Evolutionary conservation across 2,888 invertebrate genomes (phyloP).

Genomic region (Abrostola tripartita): DNA sequence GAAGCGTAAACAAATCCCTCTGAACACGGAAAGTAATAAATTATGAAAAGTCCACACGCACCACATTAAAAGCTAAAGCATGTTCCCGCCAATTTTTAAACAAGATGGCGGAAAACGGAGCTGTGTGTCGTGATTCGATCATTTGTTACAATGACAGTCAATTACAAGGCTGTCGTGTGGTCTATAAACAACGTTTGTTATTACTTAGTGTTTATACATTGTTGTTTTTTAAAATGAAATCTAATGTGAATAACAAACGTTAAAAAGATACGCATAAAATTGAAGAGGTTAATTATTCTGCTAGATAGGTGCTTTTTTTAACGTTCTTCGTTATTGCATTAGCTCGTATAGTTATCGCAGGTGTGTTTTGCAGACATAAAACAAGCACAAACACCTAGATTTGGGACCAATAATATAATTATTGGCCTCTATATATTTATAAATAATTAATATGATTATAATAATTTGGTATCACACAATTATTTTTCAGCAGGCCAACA

Average conservation of each 20-base stretch:
- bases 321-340: background rate
- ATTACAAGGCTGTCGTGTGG: conserved; percentile 61
- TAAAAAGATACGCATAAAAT: no score
- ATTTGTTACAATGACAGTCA: conserved; percentile 70
- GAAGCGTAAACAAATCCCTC: conserved; percentile 11
- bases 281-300: background rate
- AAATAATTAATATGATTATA: no score
- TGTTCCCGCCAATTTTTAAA: conserved; percentile 53
- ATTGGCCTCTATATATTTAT: no score
- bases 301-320: background rate
- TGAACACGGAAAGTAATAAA: conserved; percentile 48
- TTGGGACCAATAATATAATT: no score
- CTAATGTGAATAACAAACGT: no score
- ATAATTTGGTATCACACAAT: no score
- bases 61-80: conserved; percentile 61
- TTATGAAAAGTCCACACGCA: conserved; percentile 42
- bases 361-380: no score
- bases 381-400: no score
- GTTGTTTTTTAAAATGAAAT: background rate
- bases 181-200: conserved; percentile 58
- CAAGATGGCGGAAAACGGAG: conserved; percentile 50
- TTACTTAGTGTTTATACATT: conserved; percentile 19
- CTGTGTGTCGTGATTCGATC: conserved; percentile 56
- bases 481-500: no score
- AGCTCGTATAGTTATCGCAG: no score